Base-by-base conservation (phyloP, 2,113 vertebrate genomes). In the Excalfactoria chinensis region DNA sequence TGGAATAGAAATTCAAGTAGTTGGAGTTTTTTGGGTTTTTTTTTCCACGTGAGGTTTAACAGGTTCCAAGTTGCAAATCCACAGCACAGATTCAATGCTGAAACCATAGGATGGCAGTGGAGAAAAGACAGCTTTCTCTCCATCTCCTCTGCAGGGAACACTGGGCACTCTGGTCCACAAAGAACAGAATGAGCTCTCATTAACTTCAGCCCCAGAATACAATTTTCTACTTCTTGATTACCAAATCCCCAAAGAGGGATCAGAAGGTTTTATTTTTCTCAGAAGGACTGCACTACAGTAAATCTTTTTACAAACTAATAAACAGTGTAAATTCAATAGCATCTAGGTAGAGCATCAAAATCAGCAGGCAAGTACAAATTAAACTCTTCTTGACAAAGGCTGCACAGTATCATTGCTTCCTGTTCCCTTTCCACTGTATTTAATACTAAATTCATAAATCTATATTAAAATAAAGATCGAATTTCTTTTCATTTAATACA, bases 241-340 rank as follows among this genome's bases (percentile, higher is more conserved):
- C 71, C 82, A 95, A 91, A 92, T 90, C 73, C 64, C 77, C 37
- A n/a, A 80, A 93, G 92, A 96, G 15, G 40, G 9, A 55, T 79
- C 71, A 48, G 43, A 87, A 86, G 76, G 78, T 96, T 92, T 95
- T 86, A 37, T 93, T 95, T 95, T 95, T 62, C 56, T 88, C 58
- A 10, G 41, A 93, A 89, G 82, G 64, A 83, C 88, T 53, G 41
- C 3, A 11, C 35, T 72, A 81, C 34, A 12, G 81, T 94, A 96
- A 93, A 95, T 97, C 95, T 96, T 95, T 75, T 77, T 51, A 88
- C 70, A 92, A 96, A 93, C 26, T 84, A 93, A 93, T 87, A 97
- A 95, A 86, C 69, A 40, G 81, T 93, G 97, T 94, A 84, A 94
- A 95, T 95, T 91, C 76, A 84, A 89, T 59, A 89, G 53, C 75